Evolutionary conservation across 2,113 vertebrate species (phyloP), one percentile per base, ranked within the genome.

Genomic region (Donacobius atricapilla): DNA sequence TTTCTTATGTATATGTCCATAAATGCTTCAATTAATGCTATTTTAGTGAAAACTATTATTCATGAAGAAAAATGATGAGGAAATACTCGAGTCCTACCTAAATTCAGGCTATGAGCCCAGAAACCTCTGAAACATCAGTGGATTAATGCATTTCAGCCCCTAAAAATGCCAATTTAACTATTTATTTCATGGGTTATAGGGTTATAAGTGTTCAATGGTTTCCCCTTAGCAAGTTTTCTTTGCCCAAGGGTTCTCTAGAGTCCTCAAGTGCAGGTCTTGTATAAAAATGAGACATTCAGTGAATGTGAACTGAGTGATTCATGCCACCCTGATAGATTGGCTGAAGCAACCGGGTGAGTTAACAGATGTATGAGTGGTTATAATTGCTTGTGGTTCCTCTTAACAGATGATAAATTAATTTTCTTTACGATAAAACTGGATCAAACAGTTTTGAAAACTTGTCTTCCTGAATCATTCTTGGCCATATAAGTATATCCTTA

Each of bases 131-230:
- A 37, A 25, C 33, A 71, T 40, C 19, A 48, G 19, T 83, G 64
- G 25, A 73, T 70, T 77, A 42, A 70, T 82, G 7, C 48, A 68
- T 65, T 87, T 61, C 37, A 54, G 10, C 6, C 1, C 21, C 13
- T 7, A 3, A 92, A 57, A 69, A 40, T 11, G 11, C 18, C 27
- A 81, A 21, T 42, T 40, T 39, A 68, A 53, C 10, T 35, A 28
- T 76, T 79, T 76, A 48, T 69, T 83, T 86, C 2, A 37, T 33
- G 19, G 25, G 54, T 57, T 63, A 24, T 7, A 30, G 25, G 35
- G 20, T 75, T 24, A 0, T 13, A 73, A 63, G 13, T 6, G 3
- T 77, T 80, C 18, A 37, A 0, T 1, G 0, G 13, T 60, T 90
- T 90, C 15, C 21, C 33, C 14, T 15, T 66, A 56, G 15, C 58